Evolutionary conservation across 2,797 vertebrate genomes (phyloP), one percentile per base, ranked within the genome.

Genomic region (Eupleurogrammus muticus): DNA sequence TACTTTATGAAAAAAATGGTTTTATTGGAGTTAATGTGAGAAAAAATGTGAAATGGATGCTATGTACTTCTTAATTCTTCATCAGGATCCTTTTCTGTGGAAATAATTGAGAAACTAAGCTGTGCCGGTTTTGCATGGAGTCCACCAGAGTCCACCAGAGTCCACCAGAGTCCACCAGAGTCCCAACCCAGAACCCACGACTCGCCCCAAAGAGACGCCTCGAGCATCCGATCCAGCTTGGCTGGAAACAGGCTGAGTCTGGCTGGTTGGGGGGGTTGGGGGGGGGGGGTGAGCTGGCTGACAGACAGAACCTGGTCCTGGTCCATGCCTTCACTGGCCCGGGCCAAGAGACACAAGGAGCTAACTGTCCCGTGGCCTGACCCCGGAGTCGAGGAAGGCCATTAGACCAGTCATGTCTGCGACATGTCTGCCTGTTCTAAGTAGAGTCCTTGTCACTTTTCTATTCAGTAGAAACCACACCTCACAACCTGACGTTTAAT

Each of bases 161-260:
- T n/a, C 35, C 54, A 38, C 38, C 16, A 11, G 36, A 48, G 53
- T 51, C 23, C 40, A 36, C 35, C 56, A 17, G 57, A 68, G 23
- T 54, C 44, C 62, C 47, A 56, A 57, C 54, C 64, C 46, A 70
- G 3, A 64, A 69, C 70, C 70, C 46, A n/a, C 42, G 20, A 48
- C 60, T 56, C 24, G 1, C 79, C 50, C 21, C 66, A 77, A 50
- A 72, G 46, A 78, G 59, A 52, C 21, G 46, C 50, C 61, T 64
- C 44, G 50, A 71, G 72, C 80, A 86, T 87, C 80, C 84, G 88
- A 87, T 84, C 81, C 61, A 1, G 12, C 62, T 83, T 82, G 80
- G 80, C 82, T 73, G 50, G 56, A 78, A 65, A 47, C 47, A 23
- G 67, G 52, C 66, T 73, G 49, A 81, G 77, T 76, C 66, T 73